Base-by-base conservation (phyloP, 2,797 vertebrate species). In the Hipposideros larvatus region DNA sequence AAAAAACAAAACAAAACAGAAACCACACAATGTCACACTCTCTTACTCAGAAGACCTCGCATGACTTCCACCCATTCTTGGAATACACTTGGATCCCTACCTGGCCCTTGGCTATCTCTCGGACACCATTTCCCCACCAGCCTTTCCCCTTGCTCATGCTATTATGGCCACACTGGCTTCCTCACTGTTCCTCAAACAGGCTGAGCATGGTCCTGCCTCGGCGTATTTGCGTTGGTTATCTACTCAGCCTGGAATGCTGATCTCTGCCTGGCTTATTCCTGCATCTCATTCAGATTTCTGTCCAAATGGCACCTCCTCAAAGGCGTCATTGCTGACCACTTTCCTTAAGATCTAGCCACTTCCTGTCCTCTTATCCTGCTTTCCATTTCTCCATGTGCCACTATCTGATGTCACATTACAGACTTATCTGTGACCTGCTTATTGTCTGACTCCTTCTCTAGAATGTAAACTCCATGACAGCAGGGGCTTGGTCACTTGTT, bases 1-100 rank as follows among this genome's bases (percentile, higher is more conserved):
- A 37, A 37, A 61, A 13, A 55, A 53, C 18, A 61, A 13, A 55
- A 53, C 18, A 61, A 13, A 55, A 53, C 18, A 51, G 48, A 15
- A 51, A 51, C 48, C 48, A 51, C 48, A n/a, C 5, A 7, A 34
- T 0, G 5, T 15, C 37, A 31, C n/a, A 26, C 31, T 34, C 28
- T 51, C n/a, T 87, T 31, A 5, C 22, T 71, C 22, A 31, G n/a
- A 61, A 34, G 0, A 2, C 57, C 51, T 57, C n/a, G 4, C 46
- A 46, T 31, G 61, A 18, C 43, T 59, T 28, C 14, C 0, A 1
- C 31, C 53, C 46, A 16, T 0, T 5, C 16, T 74, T 11, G 5
- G 87, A 75, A 28, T 26, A 34, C 5, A 51, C 7, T 41, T 55
- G 51, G 68, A 1, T 21, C 53, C 18, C 11, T 6, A 8, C 28